Evolutionary conservation across 2,113 vertebrate species (phyloP), one percentile per base, ranked within the genome.

Genomic region (Brachyistius frenatus): DNA sequence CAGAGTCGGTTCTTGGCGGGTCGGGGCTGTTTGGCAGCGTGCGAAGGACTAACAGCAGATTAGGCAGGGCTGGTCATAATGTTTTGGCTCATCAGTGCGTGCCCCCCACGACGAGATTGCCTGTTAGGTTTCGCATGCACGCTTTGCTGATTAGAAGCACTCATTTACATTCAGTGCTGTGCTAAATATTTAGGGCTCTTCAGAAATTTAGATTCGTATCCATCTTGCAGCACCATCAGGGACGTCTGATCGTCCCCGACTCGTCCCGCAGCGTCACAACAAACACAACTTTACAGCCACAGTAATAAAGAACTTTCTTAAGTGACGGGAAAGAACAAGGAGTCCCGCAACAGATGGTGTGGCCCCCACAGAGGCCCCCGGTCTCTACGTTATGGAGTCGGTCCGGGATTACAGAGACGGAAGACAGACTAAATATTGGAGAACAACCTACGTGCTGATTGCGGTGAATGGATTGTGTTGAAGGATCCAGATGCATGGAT

Each of bases 401-500:
- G 13, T 62, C 9, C 32, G 44, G 13, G 33, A 44, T 41, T 16
- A 5, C 14, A 41, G 30, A 32, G 47, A 37, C 41, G 13, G 41
- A 44, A 3, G 10, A 44, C 41, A 44, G 41, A 2, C 41, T 11
- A 44, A 9, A 44, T 44, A 44, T 6, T 16, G 49, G 16, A 16
- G 16, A 23, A 23, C 49, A 50, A 1, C 49, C 5, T n/a, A 16
- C 49, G 23, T 71, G 60, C 23, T 80, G 9, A 61, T 80, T 83
- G 46, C 33, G 11, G 10, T 67, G 67, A 46, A 50, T 66, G 39
- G 16, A 62, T 82, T 49, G 73, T 23, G 23, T 70, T 72, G 66
- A 81, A 32, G 69, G 37, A 53, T 64, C 16, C 50, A 31, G 10
- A 50, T 65, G 44, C 65, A 37, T 54, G 33, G 66, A 65, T 76